These are phyloP conservation scores for Isaurus tuberculatus DNA, from an alignment of 92 coral and sea anemone species.

Conservation along the genomic window DNA sequence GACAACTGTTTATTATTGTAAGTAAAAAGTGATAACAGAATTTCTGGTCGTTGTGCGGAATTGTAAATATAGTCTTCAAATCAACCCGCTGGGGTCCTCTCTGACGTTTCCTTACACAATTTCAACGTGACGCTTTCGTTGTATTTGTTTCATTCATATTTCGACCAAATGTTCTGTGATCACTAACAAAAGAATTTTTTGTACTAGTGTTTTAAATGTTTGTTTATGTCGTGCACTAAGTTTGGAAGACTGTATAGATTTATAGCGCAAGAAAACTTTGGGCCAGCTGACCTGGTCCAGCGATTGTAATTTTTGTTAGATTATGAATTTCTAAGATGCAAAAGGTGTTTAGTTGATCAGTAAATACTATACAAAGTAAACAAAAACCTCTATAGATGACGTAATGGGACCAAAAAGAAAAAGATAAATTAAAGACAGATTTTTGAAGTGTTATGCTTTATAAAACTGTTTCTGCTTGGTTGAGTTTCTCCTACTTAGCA, in stretches of 20 bases:
- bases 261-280: conserved; percentile 8
- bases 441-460: conserved; percentile 46
- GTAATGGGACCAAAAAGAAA: conserved; percentile 16
- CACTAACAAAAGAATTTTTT: conserved; percentile 24
- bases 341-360: conserved; percentile 4
- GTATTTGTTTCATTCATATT: conserved; percentile 26
- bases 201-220: conserved; percentile 26
- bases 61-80: conserved; percentile 34
- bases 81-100: neutral
- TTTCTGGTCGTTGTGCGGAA: neutral
- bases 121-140: neutral
- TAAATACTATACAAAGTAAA: conserved; percentile 8
- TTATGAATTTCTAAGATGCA: conserved; percentile 7
- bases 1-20: conserved; percentile 17
- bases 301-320: conserved; percentile 8
- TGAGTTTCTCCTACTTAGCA: neutral
- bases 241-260: conserved; percentile 32
- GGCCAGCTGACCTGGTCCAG: neutral
- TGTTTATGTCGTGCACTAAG: conserved; percentile 16
- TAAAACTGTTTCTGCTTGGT: conserved; percentile 4
- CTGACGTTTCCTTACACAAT: conserved; percentile 2
- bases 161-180: conserved; percentile 23
- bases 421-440: conserved; percentile 49
- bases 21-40: conserved; percentile 23
- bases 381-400: conserved; percentile 21